A percentile compares a stretch with the other conserved stretches of the same genome.
Evolutionary conservation across 1,140 invertebrate genomes (phyloP).

Genomic region (Halesus radiatus): DNA sequence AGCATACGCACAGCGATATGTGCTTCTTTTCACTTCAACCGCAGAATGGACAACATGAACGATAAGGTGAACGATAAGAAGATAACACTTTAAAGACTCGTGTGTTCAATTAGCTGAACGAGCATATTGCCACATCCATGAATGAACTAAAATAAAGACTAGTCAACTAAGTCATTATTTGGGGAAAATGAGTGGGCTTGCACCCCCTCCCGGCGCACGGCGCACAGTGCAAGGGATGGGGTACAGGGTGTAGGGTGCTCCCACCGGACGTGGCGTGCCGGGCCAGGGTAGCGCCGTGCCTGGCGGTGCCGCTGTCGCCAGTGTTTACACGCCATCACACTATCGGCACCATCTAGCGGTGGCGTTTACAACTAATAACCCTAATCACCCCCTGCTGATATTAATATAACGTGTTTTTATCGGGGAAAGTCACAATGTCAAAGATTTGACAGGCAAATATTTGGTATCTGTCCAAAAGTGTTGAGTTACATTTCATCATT

Average conservation of each 20-base stretch:
- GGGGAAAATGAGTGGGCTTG: conserved; percentile 42
- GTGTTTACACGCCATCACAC: conserved; percentile 55
- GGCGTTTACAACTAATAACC: conserved; percentile 57
- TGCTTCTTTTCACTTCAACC: too few relatives aligned
- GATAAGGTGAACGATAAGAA: too few relatives aligned
- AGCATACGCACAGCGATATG: too few relatives aligned
- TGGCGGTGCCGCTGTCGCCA: conserved; percentile 51
- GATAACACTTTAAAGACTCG: too few relatives aligned
- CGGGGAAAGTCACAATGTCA: not conserved
- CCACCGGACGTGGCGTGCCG: conserved; percentile 52
- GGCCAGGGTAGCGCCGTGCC: conserved; percentile 39
- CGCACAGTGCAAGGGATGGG: conserved; percentile 43
- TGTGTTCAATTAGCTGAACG: too few relatives aligned
- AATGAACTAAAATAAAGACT: not conserved
- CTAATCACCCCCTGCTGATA: conserved; percentile 41
- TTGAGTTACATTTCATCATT: too few relatives aligned
- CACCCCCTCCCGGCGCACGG: conserved; percentile 19
- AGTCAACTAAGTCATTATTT: conserved; percentile 37
- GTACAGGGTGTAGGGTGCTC: not conserved
- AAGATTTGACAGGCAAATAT: too few relatives aligned
- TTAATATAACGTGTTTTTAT: conserved; percentile 27
- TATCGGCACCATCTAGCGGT: conserved; percentile 52
- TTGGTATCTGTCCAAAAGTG: too few relatives aligned
- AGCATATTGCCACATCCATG: not conserved
- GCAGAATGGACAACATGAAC: too few relatives aligned